These are phyloP conservation scores for Drosophila testacea DNA, from an alignment of 2,888 invertebrate species.

Conservation along the genomic window DNA sequence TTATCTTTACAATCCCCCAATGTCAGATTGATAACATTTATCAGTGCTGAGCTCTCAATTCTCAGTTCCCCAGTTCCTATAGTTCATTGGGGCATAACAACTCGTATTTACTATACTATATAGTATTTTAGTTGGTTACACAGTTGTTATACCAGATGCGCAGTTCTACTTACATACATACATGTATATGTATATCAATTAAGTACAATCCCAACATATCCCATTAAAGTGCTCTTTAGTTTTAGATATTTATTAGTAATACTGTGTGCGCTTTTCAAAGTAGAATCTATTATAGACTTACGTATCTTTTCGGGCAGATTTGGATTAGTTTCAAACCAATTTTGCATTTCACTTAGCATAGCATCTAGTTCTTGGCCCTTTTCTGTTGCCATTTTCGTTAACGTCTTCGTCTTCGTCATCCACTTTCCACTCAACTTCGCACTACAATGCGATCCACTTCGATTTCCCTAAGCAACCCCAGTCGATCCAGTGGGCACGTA, in stretches of 20 bases:
- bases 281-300: constrained; percentile 41
- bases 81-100: neutral
- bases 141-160: constrained; percentile 10
- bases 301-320: constrained; percentile 76
- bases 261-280: neutral
- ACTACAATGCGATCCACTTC: constrained; percentile 28
- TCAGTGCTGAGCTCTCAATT: constrained; percentile 6
- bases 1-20: constrained; percentile 42
- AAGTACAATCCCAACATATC: constrained; percentile 24
- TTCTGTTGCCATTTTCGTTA: constrained; percentile 17
- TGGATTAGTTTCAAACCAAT: constrained; percentile 74
- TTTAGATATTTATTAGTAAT: neutral
- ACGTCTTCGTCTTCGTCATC: constrained; percentile 14
- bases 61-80: neutral
- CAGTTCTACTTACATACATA: neutral
- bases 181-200: neutral
- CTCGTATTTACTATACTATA: neutral
- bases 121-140: neutral
- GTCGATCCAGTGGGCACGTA: too few species aligned
- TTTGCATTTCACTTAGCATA: constrained; percentile 58
- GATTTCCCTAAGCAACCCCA: constrained; percentile 39
- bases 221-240: constrained; percentile 12
- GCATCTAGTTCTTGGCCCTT: constrained; percentile 37
- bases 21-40: constrained; percentile 41
- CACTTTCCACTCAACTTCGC: constrained; percentile 5